Conservation (phyloP, 2,888 invertebrate genomes). For the Petrolisthes manimaculis region DNA sequence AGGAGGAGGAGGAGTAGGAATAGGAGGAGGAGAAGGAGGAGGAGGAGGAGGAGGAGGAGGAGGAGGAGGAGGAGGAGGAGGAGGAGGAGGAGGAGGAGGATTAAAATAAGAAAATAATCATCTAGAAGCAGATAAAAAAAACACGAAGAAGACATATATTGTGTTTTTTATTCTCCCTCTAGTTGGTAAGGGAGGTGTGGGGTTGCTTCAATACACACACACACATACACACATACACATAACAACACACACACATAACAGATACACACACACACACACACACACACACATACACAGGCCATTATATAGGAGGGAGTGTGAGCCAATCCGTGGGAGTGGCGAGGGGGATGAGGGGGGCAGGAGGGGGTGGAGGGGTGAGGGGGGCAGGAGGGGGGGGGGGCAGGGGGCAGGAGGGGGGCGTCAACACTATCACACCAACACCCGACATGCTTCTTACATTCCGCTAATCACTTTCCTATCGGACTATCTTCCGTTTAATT, state of each 20-base stretch:
- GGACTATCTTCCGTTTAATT: slow-evolving; percentile 56
- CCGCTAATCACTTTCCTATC: slow-evolving; percentile 59
- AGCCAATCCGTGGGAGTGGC: not conserved
- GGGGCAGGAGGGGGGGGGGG: not conserved
- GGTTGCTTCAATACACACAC: no score
- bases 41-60: not conserved
- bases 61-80: not conserved
- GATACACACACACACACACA: slow-evolving; percentile 8
- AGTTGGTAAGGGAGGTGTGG: not conserved
- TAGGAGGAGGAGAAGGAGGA: slow-evolving; percentile 18
- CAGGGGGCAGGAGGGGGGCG: slow-evolving; percentile 26
- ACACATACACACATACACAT: slow-evolving; percentile 18
- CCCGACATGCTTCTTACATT: slow-evolving; percentile 62
- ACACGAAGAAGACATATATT: no score
- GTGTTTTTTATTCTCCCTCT: not conserved
- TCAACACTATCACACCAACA: slow-evolving; percentile 46
- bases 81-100: slow-evolving; percentile 2
- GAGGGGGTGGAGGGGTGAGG: not conserved
- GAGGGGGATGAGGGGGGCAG: not conserved
- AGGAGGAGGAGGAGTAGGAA: not conserved
- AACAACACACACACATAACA: slow-evolving; percentile 7
- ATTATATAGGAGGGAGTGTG: not conserved
- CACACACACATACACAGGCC: not conserved
- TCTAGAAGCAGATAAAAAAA: not conserved
- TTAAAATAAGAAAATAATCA: not conserved